phyloP scores from a whole-genome alignment of 2,888 invertebrate genomes.

The Smittia aterrima region DNA sequence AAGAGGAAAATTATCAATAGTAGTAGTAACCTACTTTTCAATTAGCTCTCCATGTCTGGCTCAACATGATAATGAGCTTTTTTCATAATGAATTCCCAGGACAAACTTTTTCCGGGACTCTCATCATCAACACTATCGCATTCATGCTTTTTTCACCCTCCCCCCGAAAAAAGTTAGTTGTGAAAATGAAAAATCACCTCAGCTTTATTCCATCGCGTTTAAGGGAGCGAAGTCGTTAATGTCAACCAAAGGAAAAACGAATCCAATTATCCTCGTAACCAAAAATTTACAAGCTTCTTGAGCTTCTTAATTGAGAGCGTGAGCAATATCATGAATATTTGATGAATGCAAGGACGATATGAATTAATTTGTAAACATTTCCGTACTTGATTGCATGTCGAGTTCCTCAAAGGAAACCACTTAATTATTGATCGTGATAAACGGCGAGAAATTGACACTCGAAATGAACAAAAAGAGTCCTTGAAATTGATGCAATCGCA shows the following conservation, averaged over 20 bases:
- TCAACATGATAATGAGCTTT: too few relatives aligned
- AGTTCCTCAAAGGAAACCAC: not conserved
- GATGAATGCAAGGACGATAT: not conserved
- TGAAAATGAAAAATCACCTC: slow-evolving; percentile 10
- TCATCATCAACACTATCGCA: not conserved
- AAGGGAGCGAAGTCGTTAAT: not conserved
- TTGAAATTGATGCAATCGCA: not conserved
- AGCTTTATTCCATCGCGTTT: not conserved
- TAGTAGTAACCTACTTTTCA: too few relatives aligned
- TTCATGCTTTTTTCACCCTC: not conserved
- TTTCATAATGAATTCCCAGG: not conserved
- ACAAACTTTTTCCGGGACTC: not conserved
- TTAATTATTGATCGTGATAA: not conserved
- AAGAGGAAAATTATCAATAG: too few relatives aligned
- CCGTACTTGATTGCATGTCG: not conserved
- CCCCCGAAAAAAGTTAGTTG: not conserved
- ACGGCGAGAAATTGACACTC: not conserved
- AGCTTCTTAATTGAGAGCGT: not conserved
- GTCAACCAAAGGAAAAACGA: not conserved
- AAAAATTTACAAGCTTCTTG: not conserved
- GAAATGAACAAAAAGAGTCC: not conserved
- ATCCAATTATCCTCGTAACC: not conserved
- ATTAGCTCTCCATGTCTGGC: too few relatives aligned
- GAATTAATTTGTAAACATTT: not conserved
- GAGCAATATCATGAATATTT: too few relatives aligned